phyloP scores from a whole-genome alignment of 1,140 invertebrate species.

The Agrypnia vestita region DNA sequence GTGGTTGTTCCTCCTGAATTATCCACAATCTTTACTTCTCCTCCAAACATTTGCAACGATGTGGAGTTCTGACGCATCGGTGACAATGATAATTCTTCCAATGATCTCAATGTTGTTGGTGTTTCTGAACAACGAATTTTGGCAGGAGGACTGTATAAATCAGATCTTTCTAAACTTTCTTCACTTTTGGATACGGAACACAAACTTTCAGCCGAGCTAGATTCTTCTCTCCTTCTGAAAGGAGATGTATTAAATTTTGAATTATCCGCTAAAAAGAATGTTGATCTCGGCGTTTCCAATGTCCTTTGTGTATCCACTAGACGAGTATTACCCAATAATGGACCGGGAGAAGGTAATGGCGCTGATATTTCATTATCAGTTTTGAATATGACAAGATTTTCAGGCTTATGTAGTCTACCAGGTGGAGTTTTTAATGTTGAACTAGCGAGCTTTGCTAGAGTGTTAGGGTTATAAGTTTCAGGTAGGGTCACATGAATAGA shows the following conservation, averaged over 20 bases:
- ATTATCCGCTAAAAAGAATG: conserved; percentile 23
- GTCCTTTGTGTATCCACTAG: conserved; percentile 77
- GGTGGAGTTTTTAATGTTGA: conserved; percentile 67
- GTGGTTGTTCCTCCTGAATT: conserved; percentile 80
- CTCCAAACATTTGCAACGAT: conserved; percentile 83
- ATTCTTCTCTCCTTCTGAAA: conserved; percentile 37
- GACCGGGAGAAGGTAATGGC: conserved; percentile 83
- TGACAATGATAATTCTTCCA: conserved; percentile 74
- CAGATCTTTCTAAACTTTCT: conserved; percentile 62
- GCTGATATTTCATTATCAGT: conserved; percentile 73
- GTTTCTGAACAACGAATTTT: conserved; percentile 74
- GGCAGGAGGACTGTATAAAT: conserved; percentile 70
- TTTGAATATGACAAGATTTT: conserved; percentile 74
- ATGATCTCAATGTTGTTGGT: conserved; percentile 70
- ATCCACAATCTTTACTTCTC: conserved; percentile 83
- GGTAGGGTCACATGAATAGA: conserved; percentile 74
- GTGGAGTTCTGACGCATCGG: conserved; percentile 71
- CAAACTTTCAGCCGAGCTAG: conserved; percentile 45
- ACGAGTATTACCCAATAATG: conserved; percentile 84
- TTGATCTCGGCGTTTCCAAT: conserved; percentile 34
- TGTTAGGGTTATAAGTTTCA: conserved; percentile 69
- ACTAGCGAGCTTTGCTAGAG: conserved; percentile 66
- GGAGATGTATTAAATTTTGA: conserved; percentile 41
- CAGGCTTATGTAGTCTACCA: conserved; percentile 66
- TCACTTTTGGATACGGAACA: conserved; percentile 48